Evolutionary conservation across 92 coral and sea anemone genomes (phyloP).

Genomic region (Nematostella vectensis): DNA sequence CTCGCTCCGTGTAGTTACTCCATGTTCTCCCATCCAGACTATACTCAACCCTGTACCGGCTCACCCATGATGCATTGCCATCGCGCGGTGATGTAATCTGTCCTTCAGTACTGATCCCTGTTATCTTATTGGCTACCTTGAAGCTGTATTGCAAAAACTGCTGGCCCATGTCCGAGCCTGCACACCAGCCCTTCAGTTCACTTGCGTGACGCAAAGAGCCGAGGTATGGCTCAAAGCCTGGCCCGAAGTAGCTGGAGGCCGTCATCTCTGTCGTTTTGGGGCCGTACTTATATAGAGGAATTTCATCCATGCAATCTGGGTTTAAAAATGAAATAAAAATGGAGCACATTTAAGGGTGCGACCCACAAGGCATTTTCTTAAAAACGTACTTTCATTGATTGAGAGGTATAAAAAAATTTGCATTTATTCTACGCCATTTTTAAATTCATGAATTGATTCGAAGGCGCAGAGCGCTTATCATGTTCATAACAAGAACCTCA

Average conservation of each 20-base stretch:
- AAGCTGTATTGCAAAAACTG: conserved; percentile 28
- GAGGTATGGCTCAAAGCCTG: conserved; percentile 34
- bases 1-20: conserved; percentile 26
- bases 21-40: conserved; percentile 43
- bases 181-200: conserved; percentile 49
- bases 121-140: conserved; percentile 8
- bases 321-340: neutral
- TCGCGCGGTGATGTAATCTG: conserved; percentile 3
- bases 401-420: too few relatives aligned
- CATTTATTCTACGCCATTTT: too few relatives aligned
- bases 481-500: too few relatives aligned
- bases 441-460: too few relatives aligned
- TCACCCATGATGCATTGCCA: conserved; percentile 34
- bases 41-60: conserved; percentile 27
- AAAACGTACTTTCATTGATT: too few relatives aligned
- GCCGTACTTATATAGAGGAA: conserved; percentile 1
- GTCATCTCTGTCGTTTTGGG: conserved; percentile 17
- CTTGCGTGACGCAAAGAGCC: conserved; percentile 41
- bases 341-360: too few relatives aligned
- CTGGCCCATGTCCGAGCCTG: conserved; percentile 20
- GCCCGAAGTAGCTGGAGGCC: conserved; percentile 59
- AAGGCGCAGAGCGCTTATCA: too few relatives aligned
- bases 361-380: too few relatives aligned
- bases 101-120: conserved; percentile 12
- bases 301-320: conserved; percentile 19